Base-by-base conservation (phyloP, 2,888 invertebrate genomes). In the Coleophora deauratella region DNA sequence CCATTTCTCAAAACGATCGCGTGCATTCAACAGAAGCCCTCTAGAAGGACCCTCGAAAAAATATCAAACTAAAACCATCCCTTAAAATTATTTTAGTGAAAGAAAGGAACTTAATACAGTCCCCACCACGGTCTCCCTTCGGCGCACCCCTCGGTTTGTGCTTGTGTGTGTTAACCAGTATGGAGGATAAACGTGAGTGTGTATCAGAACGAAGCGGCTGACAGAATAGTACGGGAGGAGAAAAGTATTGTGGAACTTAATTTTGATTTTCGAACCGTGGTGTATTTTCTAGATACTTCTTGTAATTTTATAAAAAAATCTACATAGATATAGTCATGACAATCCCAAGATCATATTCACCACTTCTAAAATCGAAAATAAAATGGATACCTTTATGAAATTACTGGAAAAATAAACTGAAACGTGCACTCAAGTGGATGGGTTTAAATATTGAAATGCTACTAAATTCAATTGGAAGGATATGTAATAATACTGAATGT, bases 41-140 rank as follows among this genome's bases (percentile, higher is more conserved):
- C 59, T 63, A 58, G 49, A 60, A 66, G 68, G 66, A 65, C 72
- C 72, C 73, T 72, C 63, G 68, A 78, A 82, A 81, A 82, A 75
- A 84, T 78, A 81, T 79, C 74, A 72, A 78, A 84, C 80, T 81
- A 80, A 74, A 84, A 77, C 78, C 81, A 79, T 72, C 85, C 84
- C 85, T 81, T 80, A 82, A 85, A 85, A 85, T 84, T 79, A 85
- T 85, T 84, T 84, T 84, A 85, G 84, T 82, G 84, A 80, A 85
- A 84, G 84, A 85, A 85, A 81, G 82, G 79, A 84, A 84, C 84
- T 84, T 85, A 84, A 85, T 85, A 85, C 84, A 84, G 75, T 78
- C 82, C 84, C 84, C 81, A 77, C 80, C 72, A 66, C 62, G 21
- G 63, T 72, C 73, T 65, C 74, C 72, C 66, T 57, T 49, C 52